Evolutionary conservation across 2,888 invertebrate species (phyloP), one percentile per base, ranked within the genome.

Genomic region (Laothoe populi): DNA sequence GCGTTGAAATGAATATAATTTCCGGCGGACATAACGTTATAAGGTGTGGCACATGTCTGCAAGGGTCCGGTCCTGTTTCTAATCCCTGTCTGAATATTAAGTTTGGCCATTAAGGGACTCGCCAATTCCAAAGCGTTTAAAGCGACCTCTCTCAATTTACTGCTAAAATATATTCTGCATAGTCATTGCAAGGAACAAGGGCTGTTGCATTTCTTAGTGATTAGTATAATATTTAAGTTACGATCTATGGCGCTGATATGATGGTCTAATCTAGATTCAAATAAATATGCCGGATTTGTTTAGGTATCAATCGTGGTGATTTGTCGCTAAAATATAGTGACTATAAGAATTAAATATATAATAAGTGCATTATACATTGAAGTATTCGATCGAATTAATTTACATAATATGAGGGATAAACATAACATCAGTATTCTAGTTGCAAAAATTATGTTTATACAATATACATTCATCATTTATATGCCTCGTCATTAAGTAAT

Each of bases 61-160:
- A 10, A 40, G 48, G 46, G 46, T 46, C 48, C 24, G 48, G 65
- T 60, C 63, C 2, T 40, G 65, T 60, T 64, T 70, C 70, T 70
- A 79, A 82, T 80, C 84, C 85, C 83, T 81, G 75, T 77, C 81
- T 84, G 87, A 88, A 88, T 88, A 86, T 88, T 88, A 88, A 88
- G 86, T 86, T 86, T 78, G 78, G 71, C 82, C 84, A 86, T 88
- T 87, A 87, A 79, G 77, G 70, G 74, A 74, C 78, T 75, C 73
- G 75, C 86, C 84, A 84, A 87, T 87, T 83, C 75, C 74, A 84
- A 84, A 87, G 79, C 84, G 81, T 83, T 88, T 87, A 87, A 82
- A 82, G 73, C 76, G 64, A 77, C 74, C 74, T 74, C 74, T 78
- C 75, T 72, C 76, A 83, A 85, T 87, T 83, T 86, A 86, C 85